Evolutionary conservation across 2,113 vertebrate genomes (phyloP).

Genomic region (Petrocephalus zakoni): DNA sequence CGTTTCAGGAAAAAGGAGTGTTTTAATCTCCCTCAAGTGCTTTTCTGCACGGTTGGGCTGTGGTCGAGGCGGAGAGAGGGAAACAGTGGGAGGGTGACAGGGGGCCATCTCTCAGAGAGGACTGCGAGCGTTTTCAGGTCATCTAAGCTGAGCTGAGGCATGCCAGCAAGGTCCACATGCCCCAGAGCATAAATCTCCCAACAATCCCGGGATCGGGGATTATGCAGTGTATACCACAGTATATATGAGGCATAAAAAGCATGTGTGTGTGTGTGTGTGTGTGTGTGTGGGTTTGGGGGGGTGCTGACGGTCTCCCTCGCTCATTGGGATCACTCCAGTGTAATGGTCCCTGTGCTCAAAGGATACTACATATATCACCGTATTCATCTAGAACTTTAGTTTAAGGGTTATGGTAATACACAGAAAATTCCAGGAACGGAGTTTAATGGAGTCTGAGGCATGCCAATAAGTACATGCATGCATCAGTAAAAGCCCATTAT

Average conservation of each 20-base stretch:
- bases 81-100: slow-evolving; percentile 34
- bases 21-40: neutral
- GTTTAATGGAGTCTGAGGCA: neutral
- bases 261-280: neutral
- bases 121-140: slow-evolving; percentile 65
- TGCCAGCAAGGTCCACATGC: slow-evolving; percentile 20
- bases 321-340: slow-evolving; percentile 28
- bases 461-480: neutral
- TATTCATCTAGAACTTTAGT: slow-evolving; percentile 23
- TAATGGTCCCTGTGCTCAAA: slow-evolving; percentile 12
- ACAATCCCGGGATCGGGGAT: neutral
- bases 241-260: neutral
- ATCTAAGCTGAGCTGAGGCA: slow-evolving; percentile 42
- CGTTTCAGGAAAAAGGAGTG: slow-evolving; percentile 34
- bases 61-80: neutral
- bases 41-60: slow-evolving; percentile 28
- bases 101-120: slow-evolving; percentile 46
- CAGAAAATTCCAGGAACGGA: slow-evolving; percentile 13
- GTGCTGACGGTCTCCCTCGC: neutral
- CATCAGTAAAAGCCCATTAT: neutral
- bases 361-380: slow-evolving; percentile 20
- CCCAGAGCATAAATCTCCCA: slow-evolving; percentile 11
- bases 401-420: slow-evolving; percentile 31
- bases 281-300: too few species aligned
- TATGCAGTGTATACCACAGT: neutral